Percentiles rank a stretch among this genome's conserved stretches.
phyloP scores from a whole-genome alignment of 1,140 invertebrate genomes.

The Scaptomyza pallida region DNA sequence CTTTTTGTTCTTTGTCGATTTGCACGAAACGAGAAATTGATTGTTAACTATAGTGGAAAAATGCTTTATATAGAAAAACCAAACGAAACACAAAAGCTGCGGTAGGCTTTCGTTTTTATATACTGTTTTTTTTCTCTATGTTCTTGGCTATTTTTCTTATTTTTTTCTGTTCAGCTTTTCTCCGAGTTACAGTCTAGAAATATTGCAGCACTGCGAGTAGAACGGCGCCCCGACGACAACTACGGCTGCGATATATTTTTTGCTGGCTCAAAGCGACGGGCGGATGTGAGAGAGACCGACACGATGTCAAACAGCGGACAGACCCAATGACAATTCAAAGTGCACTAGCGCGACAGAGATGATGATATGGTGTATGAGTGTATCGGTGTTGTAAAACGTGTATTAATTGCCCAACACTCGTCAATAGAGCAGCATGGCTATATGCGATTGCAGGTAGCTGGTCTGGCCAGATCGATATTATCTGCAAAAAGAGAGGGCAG shows the following conservation, averaged over 20 bases:
- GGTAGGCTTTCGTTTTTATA: conserved; percentile 49
- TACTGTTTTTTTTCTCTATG: conserved; percentile 30
- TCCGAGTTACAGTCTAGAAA: conserved; percentile 70
- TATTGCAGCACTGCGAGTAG: conserved; percentile 76
- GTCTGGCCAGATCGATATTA: conserved; percentile 59
- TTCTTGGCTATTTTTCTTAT: conserved; percentile 59
- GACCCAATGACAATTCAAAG: conserved; percentile 16
- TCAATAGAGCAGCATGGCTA: conserved; percentile 42
- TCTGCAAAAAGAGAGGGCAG: conserved; percentile 18
- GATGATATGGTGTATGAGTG: conserved; percentile 16
- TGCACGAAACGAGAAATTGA: conserved; percentile 59
- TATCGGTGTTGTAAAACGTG: conserved; percentile 59
- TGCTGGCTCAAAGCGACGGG: conserved; percentile 31
- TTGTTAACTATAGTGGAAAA: conserved; percentile 48
- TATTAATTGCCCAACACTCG: conserved; percentile 35
- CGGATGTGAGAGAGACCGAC: conserved; percentile 43
- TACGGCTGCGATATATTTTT: conserved; percentile 70
- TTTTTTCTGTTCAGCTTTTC: conserved; percentile 61
- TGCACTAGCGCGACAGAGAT: conserved; percentile 42
- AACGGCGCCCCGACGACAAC: conserved; percentile 79
- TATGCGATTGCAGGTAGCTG: conserved; percentile 21
- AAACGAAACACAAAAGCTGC: conserved; percentile 79
- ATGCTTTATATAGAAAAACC: conserved; percentile 49
- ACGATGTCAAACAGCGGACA: conserved; percentile 31
- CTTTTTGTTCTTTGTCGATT: conserved; percentile 68